Evolutionary conservation across 2,888 invertebrate species (phyloP).

Genomic region (Odontocerum albicorne): DNA sequence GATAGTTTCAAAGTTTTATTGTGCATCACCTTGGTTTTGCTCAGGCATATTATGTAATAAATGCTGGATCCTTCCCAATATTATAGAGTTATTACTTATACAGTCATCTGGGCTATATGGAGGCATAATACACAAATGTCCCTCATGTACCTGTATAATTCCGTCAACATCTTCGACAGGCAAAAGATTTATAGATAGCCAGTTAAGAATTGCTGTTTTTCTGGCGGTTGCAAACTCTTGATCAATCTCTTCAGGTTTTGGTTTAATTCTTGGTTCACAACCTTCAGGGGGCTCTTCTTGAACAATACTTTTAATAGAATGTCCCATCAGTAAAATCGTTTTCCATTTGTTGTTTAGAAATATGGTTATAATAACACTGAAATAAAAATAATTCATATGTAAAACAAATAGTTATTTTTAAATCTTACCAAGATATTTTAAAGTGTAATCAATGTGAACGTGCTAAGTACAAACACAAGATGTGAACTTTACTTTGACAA

Average conservation of each 20-base stretch:
- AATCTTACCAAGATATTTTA: too few relatives aligned
- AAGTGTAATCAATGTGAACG: too few relatives aligned
- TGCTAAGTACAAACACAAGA: too few relatives aligned
- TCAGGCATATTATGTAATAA: constrained; percentile 30
- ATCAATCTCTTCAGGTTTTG: neutral
- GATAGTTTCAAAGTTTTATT: too few relatives aligned
- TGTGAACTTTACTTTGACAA: neutral
- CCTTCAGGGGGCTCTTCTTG: constrained; percentile 14
- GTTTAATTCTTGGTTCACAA: constrained; percentile 1
- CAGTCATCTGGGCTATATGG: constrained; percentile 31
- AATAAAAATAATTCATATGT: constrained; percentile 10
- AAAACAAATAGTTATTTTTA: too few relatives aligned
- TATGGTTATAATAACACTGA: constrained; percentile 24
- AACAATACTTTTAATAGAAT: constrained; percentile 16
- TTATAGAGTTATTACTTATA: constrained; percentile 32
- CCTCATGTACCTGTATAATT: constrained; percentile 25
- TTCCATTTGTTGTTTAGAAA: neutral
- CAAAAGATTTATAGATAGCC: constrained; percentile 29
- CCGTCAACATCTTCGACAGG: constrained; percentile 30
- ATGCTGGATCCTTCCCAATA: constrained; percentile 33
- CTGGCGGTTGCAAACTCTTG: neutral
- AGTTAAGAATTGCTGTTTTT: constrained; percentile 25
- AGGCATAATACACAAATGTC: constrained; percentile 23
- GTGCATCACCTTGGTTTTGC: too few relatives aligned
- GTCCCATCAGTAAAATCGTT: constrained; percentile 23